Percentiles rank a stretch among this genome's conserved stretches.
These are phyloP conservation scores for Rhagologus leucostigma DNA, from an alignment of 2,113 vertebrate genomes.

Conservation along the genomic window DNA sequence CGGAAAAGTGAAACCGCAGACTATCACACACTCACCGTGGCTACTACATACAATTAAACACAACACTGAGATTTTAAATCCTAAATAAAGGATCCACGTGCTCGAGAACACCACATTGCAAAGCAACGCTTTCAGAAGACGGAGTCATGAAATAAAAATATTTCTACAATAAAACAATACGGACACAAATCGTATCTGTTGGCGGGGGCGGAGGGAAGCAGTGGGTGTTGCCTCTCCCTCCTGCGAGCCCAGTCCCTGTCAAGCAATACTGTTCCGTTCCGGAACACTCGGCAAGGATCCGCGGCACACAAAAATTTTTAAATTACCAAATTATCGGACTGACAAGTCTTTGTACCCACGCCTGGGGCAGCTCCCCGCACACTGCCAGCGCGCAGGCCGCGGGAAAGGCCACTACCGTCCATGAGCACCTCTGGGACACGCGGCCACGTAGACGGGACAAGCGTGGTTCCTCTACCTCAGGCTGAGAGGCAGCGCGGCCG, in stretches of 20 bases:
- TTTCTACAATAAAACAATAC: neutral
- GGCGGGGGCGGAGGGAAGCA: neutral
- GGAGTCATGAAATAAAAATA: neutral
- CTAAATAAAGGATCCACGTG: neutral
- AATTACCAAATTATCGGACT: fast-evolving
- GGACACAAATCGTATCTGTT: neutral
- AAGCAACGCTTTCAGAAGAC: neutral
- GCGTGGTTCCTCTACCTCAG: neutral
- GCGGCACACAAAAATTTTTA: fast-evolving
- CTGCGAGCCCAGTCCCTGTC: neutral
- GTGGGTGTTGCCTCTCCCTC: neutral
- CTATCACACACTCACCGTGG: neutral
- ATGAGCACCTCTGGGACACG: neutral
- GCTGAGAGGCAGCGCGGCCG: neutral
- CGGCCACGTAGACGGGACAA: neutral
- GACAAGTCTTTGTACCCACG: neutral
- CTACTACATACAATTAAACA: neutral
- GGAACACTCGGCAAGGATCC: neutral
- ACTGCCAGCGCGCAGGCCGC: neutral
- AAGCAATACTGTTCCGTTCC: neutral
- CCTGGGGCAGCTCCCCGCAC: neutral
- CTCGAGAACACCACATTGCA: fast-evolving
- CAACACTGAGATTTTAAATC: neutral
- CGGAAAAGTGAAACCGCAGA: neutral
- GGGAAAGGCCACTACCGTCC: neutral